Percentiles rank a stretch among this genome's conserved stretches.
Evolutionary conservation across 2,113 vertebrate genomes (phyloP).

Genomic region (Suncus etruscus): DNA sequence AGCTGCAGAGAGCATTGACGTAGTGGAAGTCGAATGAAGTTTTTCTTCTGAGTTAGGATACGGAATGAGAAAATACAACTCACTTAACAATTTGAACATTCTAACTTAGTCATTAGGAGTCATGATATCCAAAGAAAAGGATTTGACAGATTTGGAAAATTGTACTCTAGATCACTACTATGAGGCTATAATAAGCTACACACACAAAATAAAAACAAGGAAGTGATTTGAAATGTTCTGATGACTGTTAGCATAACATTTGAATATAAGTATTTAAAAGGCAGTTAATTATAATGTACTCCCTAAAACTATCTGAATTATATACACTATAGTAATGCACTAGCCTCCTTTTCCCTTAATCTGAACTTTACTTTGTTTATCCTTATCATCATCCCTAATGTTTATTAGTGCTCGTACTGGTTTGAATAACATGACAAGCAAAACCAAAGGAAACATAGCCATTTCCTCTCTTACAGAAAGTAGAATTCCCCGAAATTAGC

Average conservation of each 20-base stretch:
- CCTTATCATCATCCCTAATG: neutral
- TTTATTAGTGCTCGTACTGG: neutral
- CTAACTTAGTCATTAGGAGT: neutral
- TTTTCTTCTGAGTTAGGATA: neutral
- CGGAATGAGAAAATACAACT: neutral
- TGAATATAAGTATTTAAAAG: neutral
- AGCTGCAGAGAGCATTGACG: neutral
- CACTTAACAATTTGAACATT: neutral
- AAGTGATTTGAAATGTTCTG: neutral
- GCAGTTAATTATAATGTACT: neutral
- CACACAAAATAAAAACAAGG: neutral
- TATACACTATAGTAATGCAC: neutral
- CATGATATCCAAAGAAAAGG: neutral
- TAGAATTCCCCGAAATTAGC: neutral
- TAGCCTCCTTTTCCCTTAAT: neutral
- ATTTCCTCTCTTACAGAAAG: neutral
- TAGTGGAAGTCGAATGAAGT: neutral
- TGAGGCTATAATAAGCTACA: neutral
- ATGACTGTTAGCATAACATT: neutral
- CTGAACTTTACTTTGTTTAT: neutral
- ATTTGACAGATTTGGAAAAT: slow-evolving; percentile 3
- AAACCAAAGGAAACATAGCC: neutral
- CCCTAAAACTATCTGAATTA: neutral
- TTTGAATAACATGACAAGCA: slow-evolving; percentile 26
- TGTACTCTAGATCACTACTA: slow-evolving; percentile 16